A percentile compares a stretch with the other conserved stretches of the same genome.
Conservation (phyloP, 1,140 invertebrate genomes). For the Lucilia cuprina region DNA sequence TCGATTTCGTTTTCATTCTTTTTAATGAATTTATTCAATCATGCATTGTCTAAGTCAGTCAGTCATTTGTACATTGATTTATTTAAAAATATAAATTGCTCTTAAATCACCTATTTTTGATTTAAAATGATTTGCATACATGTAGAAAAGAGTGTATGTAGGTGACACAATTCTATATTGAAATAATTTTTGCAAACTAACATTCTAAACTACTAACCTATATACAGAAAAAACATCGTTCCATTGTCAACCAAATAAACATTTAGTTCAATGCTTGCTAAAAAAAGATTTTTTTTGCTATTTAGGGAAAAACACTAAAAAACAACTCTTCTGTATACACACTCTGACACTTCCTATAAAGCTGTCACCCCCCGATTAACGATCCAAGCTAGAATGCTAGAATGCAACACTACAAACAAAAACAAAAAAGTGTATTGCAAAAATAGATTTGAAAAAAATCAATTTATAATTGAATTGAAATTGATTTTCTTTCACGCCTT, state of each 20-base stretch:
- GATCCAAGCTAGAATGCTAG: too few relatives aligned
- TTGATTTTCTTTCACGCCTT: background rate
- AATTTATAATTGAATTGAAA: constrained; percentile 1
- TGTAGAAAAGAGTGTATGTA: background rate
- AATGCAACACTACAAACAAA: background rate
- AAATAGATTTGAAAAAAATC: background rate
- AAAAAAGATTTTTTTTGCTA: too few relatives aligned
- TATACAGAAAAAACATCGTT: background rate
- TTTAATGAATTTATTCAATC: background rate
- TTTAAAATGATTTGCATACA: background rate
- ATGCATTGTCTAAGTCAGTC: too few relatives aligned
- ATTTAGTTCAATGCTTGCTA: background rate
- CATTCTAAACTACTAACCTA: too few relatives aligned
- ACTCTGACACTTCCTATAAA: too few relatives aligned
- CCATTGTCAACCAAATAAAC: background rate
- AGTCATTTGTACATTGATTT: background rate
- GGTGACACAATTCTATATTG: background rate
- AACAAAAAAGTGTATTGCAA: background rate
- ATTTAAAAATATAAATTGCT: background rate
- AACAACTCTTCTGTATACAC: too few relatives aligned
- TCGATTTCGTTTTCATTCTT: background rate
- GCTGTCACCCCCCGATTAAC: background rate
- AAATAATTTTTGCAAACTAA: too few relatives aligned
- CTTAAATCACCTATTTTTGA: background rate
- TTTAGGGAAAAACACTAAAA: too few relatives aligned